Base-by-base conservation (phyloP, 2,113 vertebrate species). In the Grallaria varia region DNA sequence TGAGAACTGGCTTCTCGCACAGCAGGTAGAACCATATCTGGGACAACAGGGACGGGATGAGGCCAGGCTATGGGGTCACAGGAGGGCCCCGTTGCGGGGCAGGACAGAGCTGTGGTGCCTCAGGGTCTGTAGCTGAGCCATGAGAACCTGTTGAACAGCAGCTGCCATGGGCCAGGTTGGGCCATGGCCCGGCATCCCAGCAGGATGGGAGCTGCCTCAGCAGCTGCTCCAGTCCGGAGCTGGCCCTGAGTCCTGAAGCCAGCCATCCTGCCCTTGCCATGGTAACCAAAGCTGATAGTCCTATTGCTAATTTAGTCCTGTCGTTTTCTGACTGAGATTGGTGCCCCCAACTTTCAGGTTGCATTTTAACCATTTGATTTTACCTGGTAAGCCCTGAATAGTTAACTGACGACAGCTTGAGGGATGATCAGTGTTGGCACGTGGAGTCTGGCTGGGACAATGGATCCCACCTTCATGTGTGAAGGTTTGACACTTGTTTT, bases 141-240 rank as follows among this genome's bases (percentile, higher is more conserved):
- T 53, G 10, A 44, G 22, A 59, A 19, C 35, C 10, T 6, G 28
- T 2, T 28, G 25, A 58, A 73, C 44, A 64, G 33, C 22, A 72
- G 19, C 39, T 80, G 28, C 12, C 39, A 9, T 0, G 4, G n/a
- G 23, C 31, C 33, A 31, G 35, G 28, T 7, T 73, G 40, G 30
- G 24, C 27, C 10, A 4, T 59, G 44, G 37, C 15, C 25, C 2
- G 8, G 8, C 16, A 19, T 45, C 39, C n/a, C 22, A 8, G 17
- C 0, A 3, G 52, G 28, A 11, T 12, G 5, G 7, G 8, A 5
- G 3, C 11, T 4, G 2, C 28, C 12, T 66, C 8, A 10, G 15
- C 8, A 10, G 15, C 17, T 52, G 10, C 28, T 31, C 37, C 0
- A 5, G 2, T 8, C 87, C 59, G 31, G 22, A 63, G 20, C 45